phyloP scores from a whole-genome alignment of 2,797 vertebrate species.

The Sciaenops ocellatus region DNA sequence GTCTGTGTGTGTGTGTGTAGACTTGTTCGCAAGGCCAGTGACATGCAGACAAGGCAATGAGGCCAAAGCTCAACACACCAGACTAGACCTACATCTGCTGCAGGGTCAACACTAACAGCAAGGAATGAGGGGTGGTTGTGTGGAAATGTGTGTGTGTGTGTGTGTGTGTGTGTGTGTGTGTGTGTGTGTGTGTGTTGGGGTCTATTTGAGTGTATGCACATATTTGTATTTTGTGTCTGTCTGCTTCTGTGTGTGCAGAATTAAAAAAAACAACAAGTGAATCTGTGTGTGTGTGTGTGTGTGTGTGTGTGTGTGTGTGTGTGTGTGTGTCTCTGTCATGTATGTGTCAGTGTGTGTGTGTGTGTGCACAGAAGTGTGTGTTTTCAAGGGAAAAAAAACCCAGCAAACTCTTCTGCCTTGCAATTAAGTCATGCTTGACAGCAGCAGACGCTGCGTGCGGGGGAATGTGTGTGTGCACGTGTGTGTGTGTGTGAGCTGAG shows the following conservation, averaged over 20 bases:
- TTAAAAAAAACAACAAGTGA: neutral
- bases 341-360: neutral
- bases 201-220: neutral
- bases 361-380: neutral
- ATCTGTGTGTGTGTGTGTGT: neutral
- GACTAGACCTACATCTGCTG: conserved; percentile 33
- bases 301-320: neutral
- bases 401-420: conserved; percentile 10
- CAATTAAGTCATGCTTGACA: conserved; percentile 42
- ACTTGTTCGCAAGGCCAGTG: conserved; percentile 35
- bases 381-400: neutral
- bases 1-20: neutral
- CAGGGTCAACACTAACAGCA: conserved; percentile 59
- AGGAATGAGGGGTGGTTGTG: conserved; percentile 1
- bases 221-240: conserved; percentile 10
- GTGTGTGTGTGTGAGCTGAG: conserved; percentile 12
- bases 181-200: neutral
- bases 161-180: neutral
- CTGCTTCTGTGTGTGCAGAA: conserved; percentile 16
- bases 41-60: conserved; percentile 61
- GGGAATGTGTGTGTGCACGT: neutral
- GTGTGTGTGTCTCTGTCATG: neutral
- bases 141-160: neutral
- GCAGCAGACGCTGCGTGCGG: conserved; percentile 35
- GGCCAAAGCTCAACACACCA: conserved; percentile 82